A percentile compares a stretch with the other conserved stretches of the same genome.
Evolutionary conservation across 1,140 invertebrate species (phyloP).

Genomic region (Micrasema minimum): DNA sequence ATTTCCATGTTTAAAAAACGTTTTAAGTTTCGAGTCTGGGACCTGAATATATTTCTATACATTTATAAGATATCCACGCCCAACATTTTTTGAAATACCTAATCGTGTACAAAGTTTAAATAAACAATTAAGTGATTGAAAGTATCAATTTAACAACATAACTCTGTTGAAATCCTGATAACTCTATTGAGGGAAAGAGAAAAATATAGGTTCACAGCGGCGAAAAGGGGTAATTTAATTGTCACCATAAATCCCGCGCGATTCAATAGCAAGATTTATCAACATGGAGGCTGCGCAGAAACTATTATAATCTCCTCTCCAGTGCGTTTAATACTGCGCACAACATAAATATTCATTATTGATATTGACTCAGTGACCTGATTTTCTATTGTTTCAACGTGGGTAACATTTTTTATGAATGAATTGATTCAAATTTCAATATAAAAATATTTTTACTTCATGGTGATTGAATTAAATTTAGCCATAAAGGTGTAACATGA

Average conservation of each 20-base stretch:
- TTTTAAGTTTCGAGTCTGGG: too few relatives aligned
- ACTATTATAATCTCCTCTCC: background rate
- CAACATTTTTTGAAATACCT: too few relatives aligned
- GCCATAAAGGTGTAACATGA: background rate
- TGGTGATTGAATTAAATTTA: conserved; percentile 12
- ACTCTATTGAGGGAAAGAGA: conserved; percentile 7
- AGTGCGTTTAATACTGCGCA: background rate
- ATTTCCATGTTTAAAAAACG: too few relatives aligned
- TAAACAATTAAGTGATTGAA: too few relatives aligned
- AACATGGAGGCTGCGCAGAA: conserved; percentile 15
- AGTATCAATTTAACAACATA: too few relatives aligned
- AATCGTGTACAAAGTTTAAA: too few relatives aligned
- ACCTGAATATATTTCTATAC: too few relatives aligned
- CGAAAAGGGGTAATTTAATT: conserved; percentile 21
- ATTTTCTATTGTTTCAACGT: conserved; percentile 12
- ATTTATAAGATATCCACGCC: too few relatives aligned
- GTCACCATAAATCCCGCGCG: conserved; percentile 27
- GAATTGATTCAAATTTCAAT: too few relatives aligned
- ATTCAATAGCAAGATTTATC: conserved; percentile 32
- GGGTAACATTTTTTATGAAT: too few relatives aligned
- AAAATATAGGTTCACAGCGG: conserved; percentile 2
- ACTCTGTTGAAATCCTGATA: conserved; percentile 16
- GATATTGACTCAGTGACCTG: conserved; percentile 7
- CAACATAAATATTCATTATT: conserved; percentile 9
- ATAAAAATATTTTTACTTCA: background rate